Conservation (phyloP, 2,113 vertebrate species). For the Neotoma lepida region DNA sequence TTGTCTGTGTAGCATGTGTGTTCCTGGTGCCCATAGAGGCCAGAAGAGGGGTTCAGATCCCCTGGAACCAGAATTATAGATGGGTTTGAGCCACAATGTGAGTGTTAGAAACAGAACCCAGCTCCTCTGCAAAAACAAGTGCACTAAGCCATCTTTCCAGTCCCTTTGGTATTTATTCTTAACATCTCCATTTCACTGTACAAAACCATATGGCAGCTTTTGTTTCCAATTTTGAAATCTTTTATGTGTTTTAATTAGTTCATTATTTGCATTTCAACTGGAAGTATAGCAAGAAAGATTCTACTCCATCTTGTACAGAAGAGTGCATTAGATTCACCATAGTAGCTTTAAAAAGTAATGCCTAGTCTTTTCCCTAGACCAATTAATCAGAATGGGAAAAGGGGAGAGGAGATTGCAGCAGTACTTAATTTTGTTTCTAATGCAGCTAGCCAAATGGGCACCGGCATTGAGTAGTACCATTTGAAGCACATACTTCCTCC, state of each 20-base stretch:
- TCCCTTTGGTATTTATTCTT: background rate
- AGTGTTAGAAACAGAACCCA: background rate
- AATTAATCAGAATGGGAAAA: conserved; percentile 2
- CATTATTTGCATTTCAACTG: background rate
- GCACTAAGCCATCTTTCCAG: background rate
- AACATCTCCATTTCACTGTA: background rate
- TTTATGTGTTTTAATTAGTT: background rate
- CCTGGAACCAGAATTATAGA: background rate
- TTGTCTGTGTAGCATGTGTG: background rate
- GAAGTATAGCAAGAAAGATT: background rate
- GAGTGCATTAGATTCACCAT: background rate
- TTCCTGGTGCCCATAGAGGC: background rate
- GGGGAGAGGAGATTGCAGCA: background rate
- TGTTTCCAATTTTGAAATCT: background rate
- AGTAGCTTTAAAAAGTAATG: conserved; percentile 5
- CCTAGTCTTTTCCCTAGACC: background rate
- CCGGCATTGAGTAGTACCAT: background rate
- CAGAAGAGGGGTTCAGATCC: background rate
- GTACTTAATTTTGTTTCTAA: background rate
- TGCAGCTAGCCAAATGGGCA: background rate
- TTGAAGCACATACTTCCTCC: conserved; percentile 2
- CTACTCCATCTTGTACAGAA: background rate
- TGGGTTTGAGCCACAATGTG: background rate
- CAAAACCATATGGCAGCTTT: background rate
- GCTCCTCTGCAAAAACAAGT: background rate